These are phyloP conservation scores for Symphodus melops DNA, from an alignment of 2,113 vertebrate species.

Conservation along the genomic window DNA sequence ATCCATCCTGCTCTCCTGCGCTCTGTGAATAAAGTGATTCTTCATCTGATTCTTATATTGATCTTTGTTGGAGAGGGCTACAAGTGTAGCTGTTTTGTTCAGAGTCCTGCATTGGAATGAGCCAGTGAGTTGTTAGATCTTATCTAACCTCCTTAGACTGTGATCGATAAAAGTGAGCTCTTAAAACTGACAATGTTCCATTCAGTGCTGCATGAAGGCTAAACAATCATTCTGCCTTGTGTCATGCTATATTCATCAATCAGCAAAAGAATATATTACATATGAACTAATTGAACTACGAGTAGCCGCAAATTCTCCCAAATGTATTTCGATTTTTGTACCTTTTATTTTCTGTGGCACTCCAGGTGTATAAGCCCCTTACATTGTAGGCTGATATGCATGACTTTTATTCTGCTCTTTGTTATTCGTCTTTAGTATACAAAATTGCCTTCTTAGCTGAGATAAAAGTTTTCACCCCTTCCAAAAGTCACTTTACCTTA, in stretches of 20 bases:
- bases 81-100: constrained; percentile 56
- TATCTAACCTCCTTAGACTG: constrained; percentile 29
- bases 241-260: too few species aligned
- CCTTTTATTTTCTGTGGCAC: too few species aligned
- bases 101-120: constrained; percentile 51
- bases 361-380: too few species aligned
- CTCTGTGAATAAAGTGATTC: constrained; percentile 54
- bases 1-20: constrained; percentile 37
- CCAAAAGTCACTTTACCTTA: too few species aligned
- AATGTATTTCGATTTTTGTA: too few species aligned
- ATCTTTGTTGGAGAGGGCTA: constrained; percentile 45
- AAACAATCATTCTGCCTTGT: not conserved
- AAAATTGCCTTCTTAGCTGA: too few species aligned
- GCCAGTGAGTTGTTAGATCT: constrained; percentile 53
- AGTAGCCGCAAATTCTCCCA: too few species aligned
- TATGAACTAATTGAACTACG: not conserved
- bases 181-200: constrained; percentile 41
- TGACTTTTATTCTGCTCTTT: too few species aligned
- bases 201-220: constrained; percentile 13
- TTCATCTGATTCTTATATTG: constrained; percentile 69
- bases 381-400: too few species aligned
- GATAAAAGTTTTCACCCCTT: too few species aligned
- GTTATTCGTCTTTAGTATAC: too few species aligned
- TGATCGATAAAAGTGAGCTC: constrained; percentile 50
- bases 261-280: not conserved